Evolutionary conservation across 2,113 vertebrate species (phyloP).

Genomic region (rat (Rattus norvegicus)): GRCr8 NC_086039.1:72830001-72830500

Average conservation of each 20-base stretch:
- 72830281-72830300: constrained; percentile 22
- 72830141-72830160: constrained; percentile 6
- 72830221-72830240: background rate
- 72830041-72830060: background rate
- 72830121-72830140: constrained; percentile 35
- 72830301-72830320: constrained; percentile 36
- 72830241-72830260: background rate
- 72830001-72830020: background rate
- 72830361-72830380: constrained; percentile 49
- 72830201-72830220: constrained; percentile 32
- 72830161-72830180: constrained; percentile 38
- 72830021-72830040: background rate
- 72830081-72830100: background rate
- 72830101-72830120: constrained; percentile 39
- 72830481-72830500: constrained; percentile 69
- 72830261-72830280: background rate
- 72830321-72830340: no score
- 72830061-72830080: background rate
- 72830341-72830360: background rate
- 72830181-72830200: constrained; percentile 1
- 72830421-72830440: constrained; percentile 51
- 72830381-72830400: constrained; percentile 55
- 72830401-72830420: constrained; percentile 59
- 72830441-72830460: constrained; percentile 74
- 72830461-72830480: constrained; percentile 77